Evolutionary conservation across 2,888 invertebrate species (phyloP).

Genomic region (Lasioglossum malachurum): DNA sequence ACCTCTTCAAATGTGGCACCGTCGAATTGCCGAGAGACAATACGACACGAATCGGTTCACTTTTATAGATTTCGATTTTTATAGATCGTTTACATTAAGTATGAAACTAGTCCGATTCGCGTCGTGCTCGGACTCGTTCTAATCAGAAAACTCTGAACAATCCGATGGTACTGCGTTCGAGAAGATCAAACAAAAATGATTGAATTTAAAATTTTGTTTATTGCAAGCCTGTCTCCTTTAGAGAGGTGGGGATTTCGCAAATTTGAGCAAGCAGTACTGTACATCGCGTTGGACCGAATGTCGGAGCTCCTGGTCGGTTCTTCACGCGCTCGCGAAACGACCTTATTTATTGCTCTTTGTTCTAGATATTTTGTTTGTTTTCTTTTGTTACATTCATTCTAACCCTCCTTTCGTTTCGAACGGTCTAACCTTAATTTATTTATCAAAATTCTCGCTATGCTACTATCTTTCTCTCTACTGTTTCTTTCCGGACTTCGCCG

Average conservation of each 20-base stretch:
- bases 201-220: not conserved
- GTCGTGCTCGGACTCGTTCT: not conserved
- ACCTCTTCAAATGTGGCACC: not conserved
- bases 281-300: slow-evolving; percentile 10
- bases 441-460: slow-evolving; percentile 71
- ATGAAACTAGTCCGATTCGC: not conserved
- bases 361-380: not conserved
- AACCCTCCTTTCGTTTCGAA: slow-evolving; percentile 42
- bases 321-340: slow-evolving; percentile 34
- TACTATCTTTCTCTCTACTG: slow-evolving; percentile 24
- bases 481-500: not conserved
- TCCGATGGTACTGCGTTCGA: not conserved
- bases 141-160: not conserved
- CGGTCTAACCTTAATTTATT: slow-evolving; percentile 82
- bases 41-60: not conserved
- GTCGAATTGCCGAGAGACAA: not conserved
- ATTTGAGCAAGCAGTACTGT: not conserved
- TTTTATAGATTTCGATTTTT: not conserved
- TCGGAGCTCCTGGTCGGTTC: slow-evolving; percentile 45
- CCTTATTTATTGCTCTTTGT: slow-evolving; percentile 55
- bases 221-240: not conserved
- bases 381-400: slow-evolving; percentile 42
- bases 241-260: not conserved
- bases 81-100: not conserved
- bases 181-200: not conserved